Evolutionary conservation across 1,140 invertebrate genomes (phyloP), one percentile per base, ranked within the genome.

Genomic region (Aphelinus certus): DNA sequence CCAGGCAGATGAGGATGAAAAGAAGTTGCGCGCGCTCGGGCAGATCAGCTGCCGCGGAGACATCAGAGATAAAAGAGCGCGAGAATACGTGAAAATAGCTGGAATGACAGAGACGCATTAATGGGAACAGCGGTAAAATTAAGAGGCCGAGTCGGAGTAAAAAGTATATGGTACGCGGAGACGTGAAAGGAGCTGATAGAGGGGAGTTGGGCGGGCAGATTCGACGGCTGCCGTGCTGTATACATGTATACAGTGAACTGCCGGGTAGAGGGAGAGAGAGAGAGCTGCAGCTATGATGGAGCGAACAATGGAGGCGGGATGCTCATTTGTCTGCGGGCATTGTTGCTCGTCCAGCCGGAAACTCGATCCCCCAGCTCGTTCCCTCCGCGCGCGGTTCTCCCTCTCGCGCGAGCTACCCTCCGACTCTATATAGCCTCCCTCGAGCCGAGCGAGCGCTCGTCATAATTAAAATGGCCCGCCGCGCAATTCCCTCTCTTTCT

Each of bases 291-390:
- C 85, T 82, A 83, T 83, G 82, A 86, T 85, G 80, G 80, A 83
- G 79, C 81, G 83, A 87, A 87, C 85, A 87, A 87, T 87, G 83
- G 82, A 86, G 85, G 86, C 85, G 85, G 86, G 85, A 87, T 87
- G 86, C 85, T 87, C 86, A 88, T 88, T 87, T 88, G 86, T 88
- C 86, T 87, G 85, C 83, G 82, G 81, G 85, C 83, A 88, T 88
- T 86, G 85, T 87, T 88, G 84, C 82, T 83, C 80, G 82, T 79
- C 81, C 85, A 80, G 81, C 81, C 82, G 82, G 87, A 87, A 84
- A 85, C 71, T 79, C 79, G 76, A 67, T 71, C 53, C 67, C 68
- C 77, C 75, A 77, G 71, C 78, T 75, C 73, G 70, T 77, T 67
- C 70, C 72, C 75, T 67, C 73, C 66, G 65, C 73, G 60, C 47